Percentiles rank a stretch among this genome's conserved stretches.
phyloP scores from a whole-genome alignment of 2,113 vertebrate species.

The Rhea americana region DNA sequence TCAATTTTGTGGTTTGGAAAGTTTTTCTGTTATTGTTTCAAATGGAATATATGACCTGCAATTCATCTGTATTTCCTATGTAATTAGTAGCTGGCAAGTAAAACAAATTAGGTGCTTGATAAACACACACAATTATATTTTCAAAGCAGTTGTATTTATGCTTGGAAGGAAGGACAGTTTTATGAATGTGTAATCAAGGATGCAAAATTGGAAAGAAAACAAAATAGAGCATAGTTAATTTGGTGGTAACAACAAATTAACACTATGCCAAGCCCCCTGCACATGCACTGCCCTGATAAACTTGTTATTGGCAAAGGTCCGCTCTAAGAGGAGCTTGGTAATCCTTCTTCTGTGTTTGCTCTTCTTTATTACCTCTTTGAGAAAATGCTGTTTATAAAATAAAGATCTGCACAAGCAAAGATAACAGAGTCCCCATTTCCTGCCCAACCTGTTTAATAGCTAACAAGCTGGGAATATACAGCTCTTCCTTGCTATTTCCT shows the following conservation, averaged over 20 bases:
- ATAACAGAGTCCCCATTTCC: conserved; percentile 84
- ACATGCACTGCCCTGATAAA: conserved; percentile 92
- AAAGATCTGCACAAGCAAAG: conserved; percentile 88
- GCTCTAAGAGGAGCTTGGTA: conserved; percentile 80
- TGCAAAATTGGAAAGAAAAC: conserved; percentile 84
- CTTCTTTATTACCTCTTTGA: conserved; percentile 89
- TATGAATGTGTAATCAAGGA: conserved; percentile 85
- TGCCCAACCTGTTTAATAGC: conserved; percentile 81
- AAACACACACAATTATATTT: conserved; percentile 79
- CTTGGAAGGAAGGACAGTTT: conserved; percentile 75
- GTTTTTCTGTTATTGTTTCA: conserved; percentile 44
- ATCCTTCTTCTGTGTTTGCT: conserved; percentile 80
- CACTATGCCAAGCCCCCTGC: conserved; percentile 78
- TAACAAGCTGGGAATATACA: conserved; percentile 76
- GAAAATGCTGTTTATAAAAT: conserved; percentile 86
- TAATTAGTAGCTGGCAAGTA: conserved; percentile 78
- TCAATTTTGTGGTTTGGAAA: conserved; percentile 26
- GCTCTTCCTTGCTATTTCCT: conserved; percentile 16
- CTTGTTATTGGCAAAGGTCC: conserved; percentile 91
- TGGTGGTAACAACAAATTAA: conserved; percentile 81
- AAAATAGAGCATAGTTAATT: conserved; percentile 86
- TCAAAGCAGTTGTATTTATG: conserved; percentile 79
- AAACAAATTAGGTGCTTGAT: conserved; percentile 81
- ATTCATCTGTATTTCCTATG: conserved; percentile 73
- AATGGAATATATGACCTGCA: conserved; percentile 60